phyloP scores from a whole-genome alignment of 2,113 vertebrate species.

The Tenrec ecaudatus region DNA sequence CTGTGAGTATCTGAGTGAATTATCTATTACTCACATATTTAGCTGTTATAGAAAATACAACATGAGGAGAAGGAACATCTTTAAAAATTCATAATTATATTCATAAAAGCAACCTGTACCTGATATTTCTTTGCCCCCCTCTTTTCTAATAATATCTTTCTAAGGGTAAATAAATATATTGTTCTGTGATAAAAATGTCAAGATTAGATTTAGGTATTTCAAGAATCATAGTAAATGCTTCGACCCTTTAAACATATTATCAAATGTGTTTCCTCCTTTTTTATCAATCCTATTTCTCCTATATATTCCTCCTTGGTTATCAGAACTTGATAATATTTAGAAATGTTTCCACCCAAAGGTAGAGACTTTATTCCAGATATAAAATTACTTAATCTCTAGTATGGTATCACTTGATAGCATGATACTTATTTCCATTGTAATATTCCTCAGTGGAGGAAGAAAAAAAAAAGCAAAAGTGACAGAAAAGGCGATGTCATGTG shows the following conservation, averaged over 20 bases:
- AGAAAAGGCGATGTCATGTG: neutral
- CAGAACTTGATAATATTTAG: no score
- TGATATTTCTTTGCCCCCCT: neutral
- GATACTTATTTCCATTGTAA: neutral
- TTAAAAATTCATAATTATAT: neutral
- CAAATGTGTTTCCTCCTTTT: neutral
- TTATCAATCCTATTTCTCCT: neutral
- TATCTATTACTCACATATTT: neutral
- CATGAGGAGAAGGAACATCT: neutral
- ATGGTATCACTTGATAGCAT: no score
- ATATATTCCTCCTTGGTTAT: neutral
- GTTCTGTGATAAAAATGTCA: neutral
- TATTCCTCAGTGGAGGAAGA: neutral
- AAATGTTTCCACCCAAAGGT: no score
- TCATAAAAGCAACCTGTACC: neutral
- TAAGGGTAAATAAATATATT: neutral
- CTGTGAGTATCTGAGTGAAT: neutral
- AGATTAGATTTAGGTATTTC: neutral
- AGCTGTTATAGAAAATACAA: neutral
- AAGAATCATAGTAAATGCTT: neutral
- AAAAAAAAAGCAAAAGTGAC: neutral
- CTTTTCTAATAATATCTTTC: neutral
- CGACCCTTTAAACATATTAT: neutral
- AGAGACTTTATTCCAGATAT: no score
- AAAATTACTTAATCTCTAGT: no score